phyloP scores from a whole-genome alignment of 2,797 vertebrate species.

The Halcyon chelicuti region DNA sequence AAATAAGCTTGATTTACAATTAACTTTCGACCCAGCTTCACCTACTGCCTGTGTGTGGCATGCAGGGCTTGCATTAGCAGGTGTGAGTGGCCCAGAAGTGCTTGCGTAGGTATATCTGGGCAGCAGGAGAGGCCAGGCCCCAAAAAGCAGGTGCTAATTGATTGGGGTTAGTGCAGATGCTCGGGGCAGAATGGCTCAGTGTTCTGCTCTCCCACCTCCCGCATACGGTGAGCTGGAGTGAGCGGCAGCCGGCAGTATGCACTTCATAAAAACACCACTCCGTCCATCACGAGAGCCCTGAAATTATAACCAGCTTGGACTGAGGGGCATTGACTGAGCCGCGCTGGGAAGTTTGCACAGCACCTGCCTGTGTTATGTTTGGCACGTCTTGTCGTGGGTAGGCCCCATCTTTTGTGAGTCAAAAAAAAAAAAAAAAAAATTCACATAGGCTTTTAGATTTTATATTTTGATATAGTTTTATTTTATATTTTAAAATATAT shows the following conservation, averaged over 20 bases:
- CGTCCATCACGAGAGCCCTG: neutral
- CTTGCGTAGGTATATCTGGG: neutral
- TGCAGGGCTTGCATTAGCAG: neutral
- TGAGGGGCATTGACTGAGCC: neutral
- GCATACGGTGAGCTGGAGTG: rapidly evolving
- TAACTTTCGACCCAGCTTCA: neutral
- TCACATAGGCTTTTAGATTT: neutral
- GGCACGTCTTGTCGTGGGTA: rapidly evolving
- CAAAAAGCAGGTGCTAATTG: constrained; percentile 59
- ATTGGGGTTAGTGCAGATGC: constrained; percentile 8
- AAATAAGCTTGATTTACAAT: constrained; percentile 47
- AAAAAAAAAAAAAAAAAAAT: neutral
- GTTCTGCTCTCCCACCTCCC: constrained; percentile 6
- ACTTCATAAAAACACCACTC: constrained; percentile 51
- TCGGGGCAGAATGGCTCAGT: constrained; percentile 4
- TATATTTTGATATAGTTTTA: neutral
- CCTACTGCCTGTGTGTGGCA: constrained; percentile 10
- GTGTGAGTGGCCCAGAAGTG: constrained; percentile 19
- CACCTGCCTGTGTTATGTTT: constrained; percentile 50
- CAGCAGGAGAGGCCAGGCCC: neutral
- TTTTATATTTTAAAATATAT: neutral
- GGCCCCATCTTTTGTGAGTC: neutral
- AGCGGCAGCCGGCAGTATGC: neutral
- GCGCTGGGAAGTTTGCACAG: constrained; percentile 12
- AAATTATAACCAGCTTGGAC: neutral